A percentile compares a stretch with the other conserved stretches of the same genome.
Conservation (phyloP, 1,140 invertebrate genomes). For the Euwallacea similis region DNA sequence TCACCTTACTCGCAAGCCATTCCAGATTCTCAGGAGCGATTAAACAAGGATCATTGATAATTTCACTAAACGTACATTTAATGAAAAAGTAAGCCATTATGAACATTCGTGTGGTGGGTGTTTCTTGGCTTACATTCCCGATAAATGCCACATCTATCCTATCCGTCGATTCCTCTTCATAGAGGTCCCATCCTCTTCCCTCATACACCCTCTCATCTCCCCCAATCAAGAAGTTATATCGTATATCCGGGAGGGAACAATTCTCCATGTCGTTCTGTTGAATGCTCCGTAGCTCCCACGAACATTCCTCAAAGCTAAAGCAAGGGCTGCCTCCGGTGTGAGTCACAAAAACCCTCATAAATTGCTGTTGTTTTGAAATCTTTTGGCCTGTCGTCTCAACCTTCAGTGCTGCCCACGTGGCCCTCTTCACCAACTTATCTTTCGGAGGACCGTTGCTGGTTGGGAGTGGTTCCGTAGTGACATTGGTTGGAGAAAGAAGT, state of each 20-base stretch:
- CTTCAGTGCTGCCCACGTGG: too few relatives aligned
- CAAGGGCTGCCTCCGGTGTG: slow-evolving; percentile 53
- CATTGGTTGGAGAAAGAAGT: too few relatives aligned
- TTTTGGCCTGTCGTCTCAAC: neutral
- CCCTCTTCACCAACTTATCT: too few relatives aligned
- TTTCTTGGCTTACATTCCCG: slow-evolving; percentile 50
- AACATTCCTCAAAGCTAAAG: slow-evolving; percentile 47
- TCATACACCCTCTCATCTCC: slow-evolving; percentile 67
- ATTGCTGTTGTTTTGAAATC: slow-evolving; percentile 33
- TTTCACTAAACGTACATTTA: too few relatives aligned
- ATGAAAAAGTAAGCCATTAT: neutral
- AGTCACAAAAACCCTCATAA: slow-evolving; percentile 54
- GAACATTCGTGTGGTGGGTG: slow-evolving; percentile 49
- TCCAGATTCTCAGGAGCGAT: too few relatives aligned
- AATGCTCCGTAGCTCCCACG: slow-evolving; percentile 51
- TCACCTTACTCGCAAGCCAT: too few relatives aligned
- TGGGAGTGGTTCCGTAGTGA: neutral
- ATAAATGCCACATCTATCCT: slow-evolving; percentile 55
- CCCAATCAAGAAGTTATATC: slow-evolving; percentile 70
- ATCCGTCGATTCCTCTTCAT: slow-evolving; percentile 58
- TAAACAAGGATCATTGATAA: too few relatives aligned
- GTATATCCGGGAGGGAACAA: slow-evolving; percentile 55
- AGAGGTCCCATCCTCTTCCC: slow-evolving; percentile 63
- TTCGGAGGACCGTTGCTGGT: neutral
- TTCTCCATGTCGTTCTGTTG: slow-evolving; percentile 51